Evolutionary conservation across 2,113 vertebrate species (phyloP).

Genomic region (Anguilla rostrata): DNA sequence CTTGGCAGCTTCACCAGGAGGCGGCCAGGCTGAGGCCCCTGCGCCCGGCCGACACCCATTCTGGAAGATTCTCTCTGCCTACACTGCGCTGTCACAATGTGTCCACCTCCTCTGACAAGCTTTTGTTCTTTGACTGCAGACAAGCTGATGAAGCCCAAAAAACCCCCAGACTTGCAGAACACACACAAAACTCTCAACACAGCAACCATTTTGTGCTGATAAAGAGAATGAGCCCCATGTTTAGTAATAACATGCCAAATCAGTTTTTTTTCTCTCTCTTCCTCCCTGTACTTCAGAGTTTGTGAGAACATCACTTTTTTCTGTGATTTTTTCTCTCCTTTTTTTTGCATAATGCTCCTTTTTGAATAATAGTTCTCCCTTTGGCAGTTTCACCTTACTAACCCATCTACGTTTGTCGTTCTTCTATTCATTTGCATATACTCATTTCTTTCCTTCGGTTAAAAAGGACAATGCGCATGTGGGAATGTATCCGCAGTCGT

Average conservation of each 20-base stretch:
- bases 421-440: neutral
- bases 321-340: neutral
- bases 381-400: neutral
- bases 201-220: conserved; percentile 5
- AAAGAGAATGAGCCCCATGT: neutral
- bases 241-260: neutral
- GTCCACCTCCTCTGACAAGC: neutral
- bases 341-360: neutral
- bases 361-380: neutral
- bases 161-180: neutral
- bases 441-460: no score
- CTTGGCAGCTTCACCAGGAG: neutral
- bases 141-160: neutral
- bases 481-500: no score
- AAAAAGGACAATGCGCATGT: no score
- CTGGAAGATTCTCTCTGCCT: neutral
- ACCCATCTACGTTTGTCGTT: neutral
- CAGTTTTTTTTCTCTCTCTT: neutral
- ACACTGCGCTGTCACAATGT: neutral
- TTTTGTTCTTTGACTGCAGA: neutral
- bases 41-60: neutral
- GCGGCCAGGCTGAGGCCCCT: neutral
- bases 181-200: neutral
- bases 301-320: neutral
- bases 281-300: neutral